Evolutionary conservation across 1,140 invertebrate genomes (phyloP), one percentile per base, ranked within the genome.

Genomic region (Lysiphlebus fabarum): DNA sequence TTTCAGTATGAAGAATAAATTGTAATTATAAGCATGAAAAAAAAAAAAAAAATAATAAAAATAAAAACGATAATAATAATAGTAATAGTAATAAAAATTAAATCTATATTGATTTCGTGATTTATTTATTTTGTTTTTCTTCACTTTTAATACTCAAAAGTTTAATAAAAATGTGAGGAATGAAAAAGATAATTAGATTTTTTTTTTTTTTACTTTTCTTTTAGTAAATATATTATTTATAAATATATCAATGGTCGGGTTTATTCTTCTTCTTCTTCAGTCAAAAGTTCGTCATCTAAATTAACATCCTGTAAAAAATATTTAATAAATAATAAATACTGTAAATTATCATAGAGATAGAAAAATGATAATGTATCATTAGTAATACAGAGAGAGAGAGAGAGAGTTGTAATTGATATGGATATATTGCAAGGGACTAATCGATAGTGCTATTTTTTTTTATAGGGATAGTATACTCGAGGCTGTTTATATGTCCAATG

Each of bases 271-370:
- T 71, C 67, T 63, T 83, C 80, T 70, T 87, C 85, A 48, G 73
- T 80, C 49, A 86, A 71, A 58, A 87, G 75, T 64, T 86, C 85
- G 63, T 87, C 85, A 69, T 87, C 86, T 62, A 87, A 75, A 74
- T 83, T 85, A 33, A 86, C 81, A 70, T 85, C 85, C 85, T 87
- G 74, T 47, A 79, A 81, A 62, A n/a, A 70, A 62, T 45, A 38
- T 63, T 66, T 62, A 61, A 48, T 64, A 51, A 37, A 40, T 56
- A 26, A 26, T 26, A 26, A 26, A 26, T 26, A 26, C 17, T 58
- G 45, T 17, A 17, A 48, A 48, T 38, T 33, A 9, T 50, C 17
- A 50, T 34, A 33, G 47, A 14, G 53, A 51, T 56, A 10, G 0
- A 40, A 40, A 8, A 48, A 48, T 48, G 47, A 7, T 37, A 51